phyloP scores from a whole-genome alignment of 2,888 invertebrate genomes.

The Phyllotreta cruciferae region DNA sequence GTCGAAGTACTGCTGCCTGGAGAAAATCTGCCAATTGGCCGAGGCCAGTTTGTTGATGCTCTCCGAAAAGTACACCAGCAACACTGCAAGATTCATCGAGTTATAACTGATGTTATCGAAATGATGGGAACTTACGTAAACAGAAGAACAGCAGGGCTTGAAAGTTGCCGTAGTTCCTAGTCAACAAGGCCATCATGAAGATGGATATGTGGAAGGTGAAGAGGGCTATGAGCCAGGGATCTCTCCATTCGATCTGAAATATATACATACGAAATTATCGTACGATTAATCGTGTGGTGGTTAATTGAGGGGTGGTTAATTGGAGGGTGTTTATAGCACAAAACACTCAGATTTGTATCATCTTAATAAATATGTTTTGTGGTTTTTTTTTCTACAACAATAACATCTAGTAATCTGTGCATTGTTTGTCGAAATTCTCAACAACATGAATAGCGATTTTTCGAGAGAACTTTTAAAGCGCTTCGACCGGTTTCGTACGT shows the following conservation, averaged over 20 bases:
- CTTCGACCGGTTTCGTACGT: constrained; percentile 34
- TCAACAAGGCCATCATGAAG: constrained; percentile 79
- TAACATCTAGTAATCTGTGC: background rate
- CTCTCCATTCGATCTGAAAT: constrained; percentile 86
- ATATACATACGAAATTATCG: constrained; percentile 4
- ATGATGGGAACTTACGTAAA: constrained; percentile 70
- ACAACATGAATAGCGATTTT: background rate
- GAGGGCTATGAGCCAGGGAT: constrained; percentile 84
- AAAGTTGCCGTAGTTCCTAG: constrained; percentile 85
- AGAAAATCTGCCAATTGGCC: constrained; percentile 85
- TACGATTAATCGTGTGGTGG: too few species aligned
- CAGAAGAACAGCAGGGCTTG: constrained; percentile 83
- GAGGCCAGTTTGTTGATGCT: constrained; percentile 90
- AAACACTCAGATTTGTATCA: too few species aligned
- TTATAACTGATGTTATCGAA: too few species aligned
- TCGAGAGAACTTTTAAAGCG: background rate
- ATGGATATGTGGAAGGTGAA: constrained; percentile 78
- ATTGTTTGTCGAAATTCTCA: background rate
- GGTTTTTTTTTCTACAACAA: background rate
- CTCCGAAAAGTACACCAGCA: constrained; percentile 89
- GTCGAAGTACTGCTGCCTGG: constrained; percentile 93
- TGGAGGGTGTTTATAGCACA: too few species aligned
- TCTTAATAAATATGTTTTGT: background rate
- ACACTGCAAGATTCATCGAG: constrained; percentile 71
- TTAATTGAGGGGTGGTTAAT: too few species aligned